phyloP scores from a whole-genome alignment of 2,888 invertebrate species.

The Habroteleia sp. region DNA sequence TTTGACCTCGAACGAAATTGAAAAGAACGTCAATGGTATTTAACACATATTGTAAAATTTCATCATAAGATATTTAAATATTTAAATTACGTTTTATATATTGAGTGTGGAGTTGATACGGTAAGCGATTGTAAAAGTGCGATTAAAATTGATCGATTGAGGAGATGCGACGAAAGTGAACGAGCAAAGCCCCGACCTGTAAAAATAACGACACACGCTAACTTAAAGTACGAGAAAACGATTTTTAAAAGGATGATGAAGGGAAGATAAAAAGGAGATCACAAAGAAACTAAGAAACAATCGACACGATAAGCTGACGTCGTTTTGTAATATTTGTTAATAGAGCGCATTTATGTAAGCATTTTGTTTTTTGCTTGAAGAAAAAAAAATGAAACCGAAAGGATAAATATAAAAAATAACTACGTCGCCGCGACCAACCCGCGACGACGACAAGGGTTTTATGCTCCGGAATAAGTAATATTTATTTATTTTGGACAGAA shows the following conservation, averaged over 20 bases:
- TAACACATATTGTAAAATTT: conserved; percentile 33
- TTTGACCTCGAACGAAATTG: not conserved
- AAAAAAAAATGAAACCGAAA: conserved; percentile 27
- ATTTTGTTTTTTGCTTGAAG: conserved; percentile 71
- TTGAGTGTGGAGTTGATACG: conserved; percentile 23
- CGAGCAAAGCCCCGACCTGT: conserved; percentile 26
- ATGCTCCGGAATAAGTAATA: conserved; percentile 68
- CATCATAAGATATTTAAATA: too few species aligned
- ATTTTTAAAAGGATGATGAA: conserved; percentile 31
- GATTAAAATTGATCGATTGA: conserved; percentile 56
- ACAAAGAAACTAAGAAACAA: conserved; percentile 49
- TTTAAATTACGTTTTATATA: conserved; percentile 45
- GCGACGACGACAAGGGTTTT: conserved; percentile 64
- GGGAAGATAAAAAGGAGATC: conserved; percentile 18
- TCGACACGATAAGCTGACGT: conserved; percentile 58
- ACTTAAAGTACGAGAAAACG: conserved; percentile 21
- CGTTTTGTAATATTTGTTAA: conserved; percentile 73
- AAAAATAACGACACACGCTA: conserved; percentile 30
- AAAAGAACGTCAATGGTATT: conserved; percentile 25
- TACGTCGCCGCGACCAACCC: conserved; percentile 54
- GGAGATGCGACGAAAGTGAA: conserved; percentile 22
- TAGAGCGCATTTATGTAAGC: conserved; percentile 76
- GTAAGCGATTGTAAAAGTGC: conserved; percentile 45
- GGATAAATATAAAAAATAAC: conserved; percentile 45
- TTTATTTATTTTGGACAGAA: conserved; percentile 73